Percentiles rank a stretch among this genome's conserved stretches.
These are phyloP conservation scores for Gastrophysa polygoni DNA, from an alignment of 2,888 invertebrate genomes.

Conservation along the genomic window DNA sequence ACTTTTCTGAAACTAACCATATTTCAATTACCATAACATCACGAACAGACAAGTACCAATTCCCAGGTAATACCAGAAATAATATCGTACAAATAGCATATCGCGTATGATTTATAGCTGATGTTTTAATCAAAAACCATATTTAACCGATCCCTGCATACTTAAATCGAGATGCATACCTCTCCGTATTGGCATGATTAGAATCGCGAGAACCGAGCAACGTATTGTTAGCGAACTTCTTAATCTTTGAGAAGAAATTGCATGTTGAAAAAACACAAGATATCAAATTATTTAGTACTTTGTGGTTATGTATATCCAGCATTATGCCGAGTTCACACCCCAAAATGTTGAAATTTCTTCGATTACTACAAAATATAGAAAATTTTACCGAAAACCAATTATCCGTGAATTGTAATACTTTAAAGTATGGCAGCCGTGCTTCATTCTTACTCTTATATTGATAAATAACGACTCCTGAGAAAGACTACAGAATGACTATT, in stretches of 20 bases:
- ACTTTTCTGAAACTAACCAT: neutral
- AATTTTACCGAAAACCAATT: no score
- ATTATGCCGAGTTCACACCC: no score
- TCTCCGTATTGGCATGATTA: neutral
- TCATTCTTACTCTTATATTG: no score
- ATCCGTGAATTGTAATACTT: no score
- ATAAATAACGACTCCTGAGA: no score
- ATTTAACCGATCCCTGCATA: neutral
- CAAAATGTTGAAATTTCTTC: no score
- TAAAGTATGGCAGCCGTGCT: no score
- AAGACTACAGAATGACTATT: no score
- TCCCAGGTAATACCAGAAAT: neutral
- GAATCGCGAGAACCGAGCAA: neutral
- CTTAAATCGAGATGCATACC: neutral
- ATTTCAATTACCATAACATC: neutral
- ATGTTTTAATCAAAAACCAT: neutral
- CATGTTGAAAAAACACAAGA: no score
- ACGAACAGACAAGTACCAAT: neutral
- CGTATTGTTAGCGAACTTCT: neutral
- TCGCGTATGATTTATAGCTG: neutral
- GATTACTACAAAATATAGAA: no score
- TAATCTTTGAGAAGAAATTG: neutral
- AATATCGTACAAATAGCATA: neutral
- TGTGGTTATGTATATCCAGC: no score
- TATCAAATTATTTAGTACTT: no score